These are phyloP conservation scores for Nannoperca australis DNA, from an alignment of 2,797 vertebrate genomes.

Conservation along the genomic window DNA sequence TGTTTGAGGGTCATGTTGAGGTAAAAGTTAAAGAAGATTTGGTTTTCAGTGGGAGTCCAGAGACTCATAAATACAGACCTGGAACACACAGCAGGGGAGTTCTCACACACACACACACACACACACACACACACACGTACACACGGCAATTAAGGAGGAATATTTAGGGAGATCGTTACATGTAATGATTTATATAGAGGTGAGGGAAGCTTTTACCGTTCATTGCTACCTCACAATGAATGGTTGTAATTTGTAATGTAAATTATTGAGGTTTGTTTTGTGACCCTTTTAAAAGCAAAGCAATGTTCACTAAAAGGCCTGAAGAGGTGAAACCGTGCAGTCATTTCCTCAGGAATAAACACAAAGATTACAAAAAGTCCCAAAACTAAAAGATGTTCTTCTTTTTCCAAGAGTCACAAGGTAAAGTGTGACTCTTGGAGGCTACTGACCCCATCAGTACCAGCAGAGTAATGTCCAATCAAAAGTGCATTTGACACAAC, in stretches of 20 bases:
- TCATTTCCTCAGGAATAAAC: neutral
- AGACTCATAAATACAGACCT: conserved; percentile 73
- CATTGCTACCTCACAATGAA: neutral
- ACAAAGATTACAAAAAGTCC: no score
- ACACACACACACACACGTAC: neutral
- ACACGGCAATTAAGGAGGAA: conserved; percentile 1
- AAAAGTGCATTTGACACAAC: no score
- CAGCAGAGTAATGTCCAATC: no score
- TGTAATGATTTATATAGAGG: conserved; percentile 2
- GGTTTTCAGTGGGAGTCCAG: conserved; percentile 65
- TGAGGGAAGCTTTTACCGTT: neutral
- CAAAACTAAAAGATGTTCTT: no score
- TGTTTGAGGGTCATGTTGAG: conserved; percentile 53
- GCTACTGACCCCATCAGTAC: neutral
- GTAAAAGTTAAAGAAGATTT: conserved; percentile 75
- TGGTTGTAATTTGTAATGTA: no score
- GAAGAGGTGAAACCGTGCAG: neutral
- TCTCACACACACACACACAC: conserved; percentile 30
- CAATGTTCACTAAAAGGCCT: neutral
- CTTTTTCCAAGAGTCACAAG: no score
- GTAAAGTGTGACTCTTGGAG: no score
- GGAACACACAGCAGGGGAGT: conserved; percentile 59
- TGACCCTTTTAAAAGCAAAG: neutral
- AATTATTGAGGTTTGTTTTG: neutral
- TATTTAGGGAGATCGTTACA: neutral